These are phyloP conservation scores for Hemiscyllium ocellatum DNA, from an alignment of 2,113 vertebrate species.

Conservation along the genomic window DNA sequence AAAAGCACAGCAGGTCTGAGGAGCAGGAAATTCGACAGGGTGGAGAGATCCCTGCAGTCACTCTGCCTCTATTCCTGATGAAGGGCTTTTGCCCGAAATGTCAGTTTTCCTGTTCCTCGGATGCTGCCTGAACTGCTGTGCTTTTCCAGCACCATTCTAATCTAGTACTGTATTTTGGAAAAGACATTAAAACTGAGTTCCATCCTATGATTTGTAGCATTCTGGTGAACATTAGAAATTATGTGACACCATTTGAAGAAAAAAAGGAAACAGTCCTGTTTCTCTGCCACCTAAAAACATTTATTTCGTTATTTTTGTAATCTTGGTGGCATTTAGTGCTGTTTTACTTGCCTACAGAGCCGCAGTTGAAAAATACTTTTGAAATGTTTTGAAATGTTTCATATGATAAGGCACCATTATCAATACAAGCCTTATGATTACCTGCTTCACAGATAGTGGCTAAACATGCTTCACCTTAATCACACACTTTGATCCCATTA, in stretches of 20 bases:
- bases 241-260: not conserved
- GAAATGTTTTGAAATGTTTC: not conserved
- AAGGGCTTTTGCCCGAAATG: no score
- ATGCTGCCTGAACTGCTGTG: no score
- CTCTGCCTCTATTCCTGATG: no score
- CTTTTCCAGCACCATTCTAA: no score
- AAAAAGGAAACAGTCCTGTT: not conserved
- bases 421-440: not conserved
- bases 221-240: not conserved
- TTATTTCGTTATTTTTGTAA: not conserved
- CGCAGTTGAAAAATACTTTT: not conserved
- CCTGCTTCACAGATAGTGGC: not conserved
- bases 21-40: no score
- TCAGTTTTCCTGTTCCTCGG: no score
- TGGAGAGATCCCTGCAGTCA: no score
- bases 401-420: not conserved
- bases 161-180: not conserved
- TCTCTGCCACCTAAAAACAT: not conserved
- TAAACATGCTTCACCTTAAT: not conserved
- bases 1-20: no score
- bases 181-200: not conserved
- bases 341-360: not conserved
- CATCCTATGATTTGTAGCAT: not conserved
- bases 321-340: not conserved
- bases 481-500: not conserved